Evolutionary conservation across 64 coral and sea anemone genomes (phyloP).

Genomic region (Stichodactyla mertensii): DNA sequence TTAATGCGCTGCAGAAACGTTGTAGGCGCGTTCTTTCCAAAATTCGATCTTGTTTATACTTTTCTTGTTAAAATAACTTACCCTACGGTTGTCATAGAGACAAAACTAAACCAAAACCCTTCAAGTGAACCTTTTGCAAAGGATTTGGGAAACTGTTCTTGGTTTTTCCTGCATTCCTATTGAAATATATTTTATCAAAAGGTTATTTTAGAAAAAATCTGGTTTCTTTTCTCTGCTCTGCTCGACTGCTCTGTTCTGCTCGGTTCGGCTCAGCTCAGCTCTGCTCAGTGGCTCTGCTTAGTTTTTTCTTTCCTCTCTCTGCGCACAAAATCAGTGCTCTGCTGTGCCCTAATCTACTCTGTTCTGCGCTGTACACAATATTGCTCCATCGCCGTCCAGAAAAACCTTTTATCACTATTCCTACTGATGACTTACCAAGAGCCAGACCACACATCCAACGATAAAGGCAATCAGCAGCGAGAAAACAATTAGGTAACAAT

Average conservation of each 20-base stretch:
- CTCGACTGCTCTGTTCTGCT: too few species aligned
- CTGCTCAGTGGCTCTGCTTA: too few species aligned
- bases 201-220: background rate
- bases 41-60: too few species aligned
- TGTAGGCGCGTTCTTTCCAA: too few species aligned
- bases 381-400: too few species aligned
- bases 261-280: too few species aligned
- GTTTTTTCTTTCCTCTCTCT: too few species aligned
- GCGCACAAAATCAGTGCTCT: too few species aligned
- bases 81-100: conserved; percentile 85
- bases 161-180: conserved; percentile 41
- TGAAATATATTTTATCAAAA: background rate
- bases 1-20: too few species aligned
- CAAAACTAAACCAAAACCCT: conserved; percentile 65
- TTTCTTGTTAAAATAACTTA: conserved; percentile 5
- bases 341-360: too few species aligned
- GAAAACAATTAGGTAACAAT: background rate
- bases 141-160: conserved; percentile 52
- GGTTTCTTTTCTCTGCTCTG: too few species aligned
- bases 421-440: background rate
- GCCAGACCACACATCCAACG: background rate
- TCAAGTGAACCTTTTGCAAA: conserved; percentile 43
- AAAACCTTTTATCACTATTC: background rate
- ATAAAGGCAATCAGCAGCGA: conserved; percentile 9
- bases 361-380: too few species aligned